Evolutionary conservation across 2,113 vertebrate species (phyloP).

Genomic region (Miniopterus natalensis): DNA sequence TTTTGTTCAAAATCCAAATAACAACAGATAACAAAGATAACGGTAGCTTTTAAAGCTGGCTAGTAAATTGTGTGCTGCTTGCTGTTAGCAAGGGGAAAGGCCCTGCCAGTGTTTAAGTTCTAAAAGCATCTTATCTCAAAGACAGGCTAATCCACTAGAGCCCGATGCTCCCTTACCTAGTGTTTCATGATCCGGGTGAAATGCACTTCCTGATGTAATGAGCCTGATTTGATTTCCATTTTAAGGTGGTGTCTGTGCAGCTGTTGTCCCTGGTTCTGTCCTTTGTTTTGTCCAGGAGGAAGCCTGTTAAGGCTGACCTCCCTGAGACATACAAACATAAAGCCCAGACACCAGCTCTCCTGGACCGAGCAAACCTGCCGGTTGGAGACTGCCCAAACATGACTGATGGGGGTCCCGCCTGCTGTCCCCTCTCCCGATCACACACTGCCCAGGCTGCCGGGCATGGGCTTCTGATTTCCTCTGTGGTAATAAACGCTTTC

Average conservation of each 20-base stretch:
- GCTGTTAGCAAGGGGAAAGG: conserved; percentile 67
- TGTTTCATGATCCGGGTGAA: conserved; percentile 36
- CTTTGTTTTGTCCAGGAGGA: conserved; percentile 64
- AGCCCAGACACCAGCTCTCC: background rate
- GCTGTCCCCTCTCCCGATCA: background rate
- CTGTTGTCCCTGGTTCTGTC: background rate
- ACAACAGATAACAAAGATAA: conserved; percentile 90
- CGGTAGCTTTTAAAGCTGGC: conserved; percentile 60
- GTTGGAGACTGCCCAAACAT: background rate
- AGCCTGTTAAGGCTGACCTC: conserved; percentile 28
- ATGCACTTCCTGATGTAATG: conserved; percentile 63
- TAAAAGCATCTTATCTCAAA: conserved; percentile 72
- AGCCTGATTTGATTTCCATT: conserved; percentile 74
- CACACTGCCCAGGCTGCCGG: background rate
- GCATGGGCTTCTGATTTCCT: conserved; percentile 24
- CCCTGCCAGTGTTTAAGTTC: conserved; percentile 72
- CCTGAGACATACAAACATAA: conserved; percentile 36
- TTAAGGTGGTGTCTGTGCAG: conserved; percentile 66
- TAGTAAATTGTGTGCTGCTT: conserved; percentile 76
- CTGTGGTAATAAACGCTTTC: conserved; percentile 86
- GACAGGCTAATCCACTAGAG: conserved; percentile 57
- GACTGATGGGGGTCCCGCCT: background rate
- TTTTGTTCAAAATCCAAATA: conserved; percentile 95
- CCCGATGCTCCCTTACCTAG: conserved; percentile 65
- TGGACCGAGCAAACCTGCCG: background rate